phyloP scores from a whole-genome alignment of 2,113 vertebrate species.

The Stictonetta naevosa region DNA sequence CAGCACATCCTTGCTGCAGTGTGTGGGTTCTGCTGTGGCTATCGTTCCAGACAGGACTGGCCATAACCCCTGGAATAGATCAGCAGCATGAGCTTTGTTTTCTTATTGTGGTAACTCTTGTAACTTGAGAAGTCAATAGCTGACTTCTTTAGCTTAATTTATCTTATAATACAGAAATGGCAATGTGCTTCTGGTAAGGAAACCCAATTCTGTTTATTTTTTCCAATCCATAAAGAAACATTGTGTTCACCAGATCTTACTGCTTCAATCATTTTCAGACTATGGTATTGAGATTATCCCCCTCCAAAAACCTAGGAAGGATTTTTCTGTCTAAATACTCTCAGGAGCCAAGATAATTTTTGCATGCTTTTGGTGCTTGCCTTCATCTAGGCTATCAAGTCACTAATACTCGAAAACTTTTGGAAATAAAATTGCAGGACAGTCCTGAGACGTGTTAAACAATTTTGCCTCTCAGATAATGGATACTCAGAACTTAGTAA shows the following conservation, averaged over 20 bases:
- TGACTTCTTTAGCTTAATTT: conserved; percentile 70
- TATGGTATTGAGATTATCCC: neutral
- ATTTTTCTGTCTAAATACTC: conserved; percentile 1
- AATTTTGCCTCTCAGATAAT: neutral
- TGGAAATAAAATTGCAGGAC: conserved; percentile 3
- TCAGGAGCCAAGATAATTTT: neutral
- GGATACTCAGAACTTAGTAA: neutral
- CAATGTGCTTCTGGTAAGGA: conserved; percentile 73
- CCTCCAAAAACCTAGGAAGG: neutral
- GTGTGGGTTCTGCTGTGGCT: conserved; percentile 64
- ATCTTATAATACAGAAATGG: conserved; percentile 73
- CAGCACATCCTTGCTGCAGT: conserved; percentile 21
- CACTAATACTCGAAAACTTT: neutral
- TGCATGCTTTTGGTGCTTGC: neutral
- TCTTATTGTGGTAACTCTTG: conserved; percentile 66
- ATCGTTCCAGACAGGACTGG: conserved; percentile 72
- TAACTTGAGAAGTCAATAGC: conserved; percentile 76
- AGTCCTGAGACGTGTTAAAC: neutral
- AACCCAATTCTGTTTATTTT: conserved; percentile 62
- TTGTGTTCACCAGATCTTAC: conserved; percentile 9
- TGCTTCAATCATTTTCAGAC: conserved; percentile 7
- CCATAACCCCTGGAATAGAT: conserved; percentile 59
- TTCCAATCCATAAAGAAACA: conserved; percentile 44
- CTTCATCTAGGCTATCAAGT: neutral
- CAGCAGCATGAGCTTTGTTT: conserved; percentile 46